Evolutionary conservation across 37 sponge, comb jelly and placozoan genomes (phyloP), one percentile per base, ranked within the genome.

Genomic region (Crambe crambe): DNA sequence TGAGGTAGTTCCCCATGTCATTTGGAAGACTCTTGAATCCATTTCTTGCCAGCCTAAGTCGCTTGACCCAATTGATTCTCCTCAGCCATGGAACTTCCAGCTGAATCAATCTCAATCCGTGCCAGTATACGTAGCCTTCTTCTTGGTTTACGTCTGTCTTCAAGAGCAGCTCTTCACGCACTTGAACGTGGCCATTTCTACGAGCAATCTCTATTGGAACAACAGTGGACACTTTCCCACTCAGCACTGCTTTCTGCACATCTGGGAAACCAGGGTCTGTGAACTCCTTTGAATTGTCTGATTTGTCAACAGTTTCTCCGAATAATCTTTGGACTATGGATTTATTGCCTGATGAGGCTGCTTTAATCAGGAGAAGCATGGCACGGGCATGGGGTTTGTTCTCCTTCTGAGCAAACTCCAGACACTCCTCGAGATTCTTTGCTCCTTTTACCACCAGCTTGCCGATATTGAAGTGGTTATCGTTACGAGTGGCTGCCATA

Each of bases 121-220:
- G 87, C 95, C 95, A 94, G 38, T 80, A 78, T 15, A 89, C 95
- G 5, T 76, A 58, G 22, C 85, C 85, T 10, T 80, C 78, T 29
- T 86, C 85, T 42, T 77, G 63, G 58, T 87, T 85, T 15, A 90
- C 87, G 63, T 94, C 91, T 26, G 95, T 94, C 29, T 84, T 75
- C 42, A 94, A 76, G 40, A 94, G 82, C n/a, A 94, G 83, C 67
- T 94, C 91, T 42, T 90, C 84, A 4, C 81, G 54, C 25, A 87
- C 88, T 23, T 9, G 37, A 1, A 47, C 31, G 21, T 86, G 42
- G 5, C 82, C 68, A 20, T 58, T 60, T 1, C 88, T 56, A 35
- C 87, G 82, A 29, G 89, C 91, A 54, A 94, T 76, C 42, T 94
- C 90, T 26, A 94, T 90, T 20, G 94, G 90, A 22, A 93, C 94